phyloP scores from a whole-genome alignment of 2,113 vertebrate species.

The Phalacrocorax aristotelis region DNA sequence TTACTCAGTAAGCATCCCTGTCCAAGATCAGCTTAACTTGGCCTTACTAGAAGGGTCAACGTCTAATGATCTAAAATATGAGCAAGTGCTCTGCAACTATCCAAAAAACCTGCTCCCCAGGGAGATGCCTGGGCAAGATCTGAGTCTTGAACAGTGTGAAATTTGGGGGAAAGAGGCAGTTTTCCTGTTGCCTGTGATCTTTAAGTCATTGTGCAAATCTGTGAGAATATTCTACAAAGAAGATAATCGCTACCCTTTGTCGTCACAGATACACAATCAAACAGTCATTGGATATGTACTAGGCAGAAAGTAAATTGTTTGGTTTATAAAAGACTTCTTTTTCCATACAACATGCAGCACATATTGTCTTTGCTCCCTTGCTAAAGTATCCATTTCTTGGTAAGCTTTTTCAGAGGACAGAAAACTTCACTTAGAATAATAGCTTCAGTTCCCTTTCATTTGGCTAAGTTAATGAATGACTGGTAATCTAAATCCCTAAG shows the following conservation, averaged over 20 bases:
- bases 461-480: background rate
- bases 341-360: background rate
- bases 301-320: constrained; percentile 7
- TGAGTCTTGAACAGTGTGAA: background rate
- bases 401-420: constrained; percentile 50
- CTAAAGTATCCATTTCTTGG: constrained; percentile 50
- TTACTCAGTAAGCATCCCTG: background rate
- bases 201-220: constrained; percentile 30
- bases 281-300: constrained; percentile 5
- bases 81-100: background rate
- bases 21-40: background rate
- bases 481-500: constrained; percentile 15
- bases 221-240: constrained; percentile 22
- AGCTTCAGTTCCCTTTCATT: constrained; percentile 21
- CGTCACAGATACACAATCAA: background rate
- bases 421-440: constrained; percentile 9
- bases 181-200: background rate
- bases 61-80: background rate
- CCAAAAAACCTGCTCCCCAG: background rate
- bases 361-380: constrained; percentile 22
- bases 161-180: background rate
- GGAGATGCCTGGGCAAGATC: background rate
- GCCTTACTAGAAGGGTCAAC: background rate
- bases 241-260: background rate
- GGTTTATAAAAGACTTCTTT: constrained; percentile 51